phyloP scores from a whole-genome alignment of 2,888 invertebrate genomes.

The Ganaspis brasiliensis region DNA sequence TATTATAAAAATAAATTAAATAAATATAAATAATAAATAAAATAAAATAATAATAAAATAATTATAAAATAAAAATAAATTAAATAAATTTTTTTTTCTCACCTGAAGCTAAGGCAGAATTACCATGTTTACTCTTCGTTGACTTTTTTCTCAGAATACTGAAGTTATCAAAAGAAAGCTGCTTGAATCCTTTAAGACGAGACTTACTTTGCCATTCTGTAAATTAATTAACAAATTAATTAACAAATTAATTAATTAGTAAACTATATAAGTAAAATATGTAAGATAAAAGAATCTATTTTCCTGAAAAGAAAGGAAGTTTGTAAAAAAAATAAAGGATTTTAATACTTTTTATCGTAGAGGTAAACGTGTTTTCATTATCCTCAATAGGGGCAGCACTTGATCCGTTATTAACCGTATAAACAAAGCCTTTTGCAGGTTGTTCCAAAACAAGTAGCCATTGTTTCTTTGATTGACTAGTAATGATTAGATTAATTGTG shows the following conservation, averaged over 20 bases:
- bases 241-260: too few species aligned
- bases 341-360: constrained; percentile 5
- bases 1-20: too few species aligned
- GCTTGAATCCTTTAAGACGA: constrained; percentile 85
- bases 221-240: constrained; percentile 37
- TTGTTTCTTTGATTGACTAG: constrained; percentile 87
- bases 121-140: constrained; percentile 81
- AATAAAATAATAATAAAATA: too few species aligned
- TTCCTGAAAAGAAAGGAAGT: too few species aligned
- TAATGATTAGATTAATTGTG: constrained; percentile 85
- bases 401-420: constrained; percentile 81
- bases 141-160: constrained; percentile 85
- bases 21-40: too few species aligned
- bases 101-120: constrained; percentile 52
- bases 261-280: too few species aligned
- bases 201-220: constrained; percentile 76
- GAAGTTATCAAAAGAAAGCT: constrained; percentile 87
- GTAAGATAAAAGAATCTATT: too few species aligned
- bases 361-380: constrained; percentile 25
- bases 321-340: not conserved
- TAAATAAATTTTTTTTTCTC: constrained; percentile 1
- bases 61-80: too few species aligned
- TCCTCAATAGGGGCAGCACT: not conserved
- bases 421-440: constrained; percentile 87
- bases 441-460: constrained; percentile 92